Percentiles rank a stretch among this genome's conserved stretches.
Evolutionary conservation across 2,113 vertebrate species (phyloP).

Genomic region (Dolichallabes microphthalmus): DNA sequence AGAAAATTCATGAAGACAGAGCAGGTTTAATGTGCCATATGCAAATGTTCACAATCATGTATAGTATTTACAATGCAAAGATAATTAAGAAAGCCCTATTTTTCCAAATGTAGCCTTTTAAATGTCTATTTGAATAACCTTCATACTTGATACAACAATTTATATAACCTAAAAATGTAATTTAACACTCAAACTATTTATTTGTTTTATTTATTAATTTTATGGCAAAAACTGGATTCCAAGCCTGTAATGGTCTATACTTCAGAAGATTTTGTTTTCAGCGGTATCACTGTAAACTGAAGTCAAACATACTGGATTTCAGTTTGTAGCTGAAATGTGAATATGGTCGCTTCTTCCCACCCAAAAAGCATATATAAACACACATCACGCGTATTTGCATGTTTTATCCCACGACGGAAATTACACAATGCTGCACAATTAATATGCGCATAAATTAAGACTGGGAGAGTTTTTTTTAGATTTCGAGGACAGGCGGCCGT

Average conservation of each 20-base stretch:
- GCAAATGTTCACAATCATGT: not conserved
- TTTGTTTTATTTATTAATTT: not conserved
- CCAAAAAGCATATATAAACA: conserved; percentile 52
- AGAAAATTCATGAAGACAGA: not conserved
- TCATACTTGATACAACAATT: not conserved
- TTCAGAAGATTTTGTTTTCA: not conserved
- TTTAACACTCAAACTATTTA: not conserved
- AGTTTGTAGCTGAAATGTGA: conserved; percentile 12
- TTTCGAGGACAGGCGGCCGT: conserved; percentile 71
- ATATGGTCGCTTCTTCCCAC: conserved; percentile 22
- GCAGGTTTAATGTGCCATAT: not conserved
- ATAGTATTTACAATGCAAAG: too few relatives aligned
- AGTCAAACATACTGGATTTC: not conserved
- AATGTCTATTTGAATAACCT: not conserved
- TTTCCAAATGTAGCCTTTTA: not conserved
- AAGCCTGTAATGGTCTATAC: not conserved
- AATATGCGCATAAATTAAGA: conserved; percentile 84
- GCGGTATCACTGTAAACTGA: not conserved
- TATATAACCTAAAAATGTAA: not conserved
- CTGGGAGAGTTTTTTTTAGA: conserved; percentile 66
- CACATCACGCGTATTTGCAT: conserved; percentile 70
- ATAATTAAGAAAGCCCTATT: not conserved
- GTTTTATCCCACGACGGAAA: conserved; percentile 78
- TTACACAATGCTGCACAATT: conserved; percentile 77
- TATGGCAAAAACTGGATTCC: not conserved